Conservation (phyloP, 2,113 vertebrate species). For the Prunella himalayana region DNA sequence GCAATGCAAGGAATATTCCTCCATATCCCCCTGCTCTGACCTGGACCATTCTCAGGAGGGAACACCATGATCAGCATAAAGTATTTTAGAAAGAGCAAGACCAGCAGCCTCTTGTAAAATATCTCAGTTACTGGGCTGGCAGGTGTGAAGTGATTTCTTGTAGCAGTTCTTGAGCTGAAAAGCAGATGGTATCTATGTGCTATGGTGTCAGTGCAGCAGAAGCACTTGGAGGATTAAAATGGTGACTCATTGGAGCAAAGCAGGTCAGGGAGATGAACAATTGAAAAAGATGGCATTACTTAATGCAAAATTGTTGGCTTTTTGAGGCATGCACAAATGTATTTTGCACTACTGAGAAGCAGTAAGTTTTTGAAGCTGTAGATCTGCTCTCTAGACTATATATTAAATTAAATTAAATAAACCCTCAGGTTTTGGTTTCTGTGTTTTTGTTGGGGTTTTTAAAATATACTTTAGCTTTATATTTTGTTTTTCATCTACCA, state of each 20-base stretch:
- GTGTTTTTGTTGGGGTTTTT: not conserved
- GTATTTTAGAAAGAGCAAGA: not conserved
- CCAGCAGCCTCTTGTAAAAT: not conserved
- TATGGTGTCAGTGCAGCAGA: not conserved
- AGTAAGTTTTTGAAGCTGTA: not conserved
- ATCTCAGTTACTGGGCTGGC: not conserved
- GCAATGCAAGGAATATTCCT: too few relatives aligned
- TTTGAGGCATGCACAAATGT: not conserved
- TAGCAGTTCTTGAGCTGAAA: not conserved
- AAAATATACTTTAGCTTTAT: not conserved
- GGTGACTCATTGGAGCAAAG: not conserved
- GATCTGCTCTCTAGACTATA: not conserved
- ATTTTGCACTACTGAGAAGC: not conserved
- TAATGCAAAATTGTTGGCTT: not conserved
- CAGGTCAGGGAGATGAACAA: not conserved
- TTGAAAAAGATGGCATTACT: not conserved
- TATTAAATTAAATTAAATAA: not conserved
- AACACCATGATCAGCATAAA: not conserved
- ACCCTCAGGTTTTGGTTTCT: not conserved
- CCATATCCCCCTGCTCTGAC: not conserved
- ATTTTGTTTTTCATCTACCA: not conserved
- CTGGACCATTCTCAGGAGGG: not conserved
- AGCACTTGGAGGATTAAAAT: not conserved
- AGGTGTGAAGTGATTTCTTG: not conserved
- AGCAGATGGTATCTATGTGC: not conserved